These are phyloP conservation scores for Brachyhypopomus gauderio DNA, from an alignment of 2,113 vertebrate genomes.

Conservation along the genomic window DNA sequence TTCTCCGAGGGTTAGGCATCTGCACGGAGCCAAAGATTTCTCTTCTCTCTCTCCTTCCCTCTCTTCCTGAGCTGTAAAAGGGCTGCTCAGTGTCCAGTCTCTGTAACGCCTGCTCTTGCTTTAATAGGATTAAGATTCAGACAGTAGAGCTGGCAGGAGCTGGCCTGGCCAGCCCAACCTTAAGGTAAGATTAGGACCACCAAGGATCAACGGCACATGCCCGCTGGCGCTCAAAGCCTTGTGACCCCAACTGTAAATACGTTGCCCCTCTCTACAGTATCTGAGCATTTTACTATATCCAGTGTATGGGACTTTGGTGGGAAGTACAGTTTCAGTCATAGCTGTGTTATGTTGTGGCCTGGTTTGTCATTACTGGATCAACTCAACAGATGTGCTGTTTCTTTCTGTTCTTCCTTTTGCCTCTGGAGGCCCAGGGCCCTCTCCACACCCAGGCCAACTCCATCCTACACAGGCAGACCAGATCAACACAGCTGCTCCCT, in stretches of 20 bases:
- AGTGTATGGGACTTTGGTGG: too few relatives aligned
- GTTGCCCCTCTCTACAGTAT: not conserved
- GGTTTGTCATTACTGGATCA: too few relatives aligned
- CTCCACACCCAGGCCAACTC: too few relatives aligned
- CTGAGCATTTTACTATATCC: not conserved
- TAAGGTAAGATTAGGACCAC: slow-evolving; percentile 39
- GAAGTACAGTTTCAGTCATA: too few relatives aligned
- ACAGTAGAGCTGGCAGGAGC: slow-evolving; percentile 18
- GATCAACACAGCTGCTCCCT: too few relatives aligned
- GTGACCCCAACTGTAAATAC: not conserved
- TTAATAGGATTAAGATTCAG: slow-evolving; percentile 52
- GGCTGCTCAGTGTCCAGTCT: slow-evolving; percentile 40
- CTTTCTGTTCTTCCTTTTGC: too few relatives aligned
- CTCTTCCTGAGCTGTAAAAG: slow-evolving; percentile 26
- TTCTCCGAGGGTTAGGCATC: not conserved
- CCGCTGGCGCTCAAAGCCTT: not conserved
- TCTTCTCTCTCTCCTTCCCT: not conserved
- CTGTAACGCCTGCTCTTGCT: slow-evolving; percentile 45
- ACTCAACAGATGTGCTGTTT: too few relatives aligned
- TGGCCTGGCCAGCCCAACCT: slow-evolving; percentile 23
- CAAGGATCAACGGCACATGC: not conserved
- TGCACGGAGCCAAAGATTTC: slow-evolving; percentile 1
- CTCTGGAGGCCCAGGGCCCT: too few relatives aligned
- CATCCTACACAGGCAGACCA: too few relatives aligned
- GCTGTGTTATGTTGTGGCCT: slow-evolving; percentile 4